A percentile compares a stretch with the other conserved stretches of the same genome.
Evolutionary conservation across 2,888 invertebrate species (phyloP).

Genomic region (Lordiphosa fenestrarum): DNA sequence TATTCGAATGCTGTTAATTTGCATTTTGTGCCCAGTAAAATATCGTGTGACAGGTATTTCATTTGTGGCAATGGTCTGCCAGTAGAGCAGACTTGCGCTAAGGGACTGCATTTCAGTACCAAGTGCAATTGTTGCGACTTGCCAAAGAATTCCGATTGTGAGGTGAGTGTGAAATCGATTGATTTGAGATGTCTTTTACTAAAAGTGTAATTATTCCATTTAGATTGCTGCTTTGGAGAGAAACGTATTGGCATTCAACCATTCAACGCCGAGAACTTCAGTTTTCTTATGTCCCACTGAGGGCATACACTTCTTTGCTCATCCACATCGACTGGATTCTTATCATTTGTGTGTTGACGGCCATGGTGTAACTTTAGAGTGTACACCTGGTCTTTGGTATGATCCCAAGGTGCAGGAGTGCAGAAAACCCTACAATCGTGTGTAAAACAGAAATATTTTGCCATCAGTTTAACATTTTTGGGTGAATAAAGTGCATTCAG

Average conservation of each 20-base stretch:
- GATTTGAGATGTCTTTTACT: accelerated
- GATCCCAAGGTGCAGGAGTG: constrained; percentile 65
- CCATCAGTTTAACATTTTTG: neutral
- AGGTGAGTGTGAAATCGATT: constrained; percentile 44
- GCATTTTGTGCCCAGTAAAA: constrained; percentile 63
- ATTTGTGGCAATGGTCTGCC: constrained; percentile 70
- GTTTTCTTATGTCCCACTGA: constrained; percentile 62
- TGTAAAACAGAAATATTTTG: neutral
- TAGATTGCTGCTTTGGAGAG: constrained; percentile 58
- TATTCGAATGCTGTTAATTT: constrained; percentile 58
- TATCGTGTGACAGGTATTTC: constrained; percentile 67
- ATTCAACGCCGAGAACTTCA: constrained; percentile 52
- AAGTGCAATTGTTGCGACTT: constrained; percentile 70
- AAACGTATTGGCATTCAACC: constrained; percentile 54
- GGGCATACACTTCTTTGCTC: constrained; percentile 68
- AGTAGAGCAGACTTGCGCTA: constrained; percentile 45
- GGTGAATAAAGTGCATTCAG: too few species aligned
- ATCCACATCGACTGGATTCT: constrained; percentile 50
- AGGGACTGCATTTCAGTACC: constrained; percentile 65
- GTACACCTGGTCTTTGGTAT: constrained; percentile 74
- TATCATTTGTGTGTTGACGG: constrained; percentile 76
- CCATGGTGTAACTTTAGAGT: constrained; percentile 71
- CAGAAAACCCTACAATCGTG: constrained; percentile 59
- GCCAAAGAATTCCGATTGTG: constrained; percentile 58
- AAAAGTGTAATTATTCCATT: neutral